phyloP scores from a whole-genome alignment of 2,113 vertebrate species.

The Colaptes auratus region DNA sequence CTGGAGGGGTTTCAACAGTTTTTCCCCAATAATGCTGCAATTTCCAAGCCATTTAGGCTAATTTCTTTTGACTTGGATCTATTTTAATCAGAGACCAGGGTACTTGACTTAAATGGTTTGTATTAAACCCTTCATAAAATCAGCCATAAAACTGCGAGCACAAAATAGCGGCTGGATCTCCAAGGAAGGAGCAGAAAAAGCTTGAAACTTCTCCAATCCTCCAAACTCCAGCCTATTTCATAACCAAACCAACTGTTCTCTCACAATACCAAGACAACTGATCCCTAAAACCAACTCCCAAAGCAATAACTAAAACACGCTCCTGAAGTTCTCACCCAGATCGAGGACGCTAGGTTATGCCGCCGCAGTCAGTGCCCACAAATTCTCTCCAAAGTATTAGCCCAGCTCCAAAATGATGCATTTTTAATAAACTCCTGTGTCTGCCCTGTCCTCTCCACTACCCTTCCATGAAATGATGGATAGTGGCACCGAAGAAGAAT shows the following conservation, averaged over 20 bases:
- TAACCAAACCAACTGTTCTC: not conserved
- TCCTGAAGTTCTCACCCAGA: not conserved
- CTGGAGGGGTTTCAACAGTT: slow-evolving; percentile 60
- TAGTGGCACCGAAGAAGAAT: not conserved
- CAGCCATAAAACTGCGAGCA: slow-evolving; percentile 49
- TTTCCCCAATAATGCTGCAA: slow-evolving; percentile 68
- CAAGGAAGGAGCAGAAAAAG: not conserved
- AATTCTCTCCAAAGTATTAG: not conserved
- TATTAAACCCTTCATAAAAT: slow-evolving; percentile 72
- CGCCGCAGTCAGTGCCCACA: not conserved
- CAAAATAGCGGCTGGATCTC: slow-evolving; percentile 17
- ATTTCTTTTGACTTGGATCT: slow-evolving; percentile 76
- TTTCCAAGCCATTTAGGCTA: slow-evolving; percentile 79
- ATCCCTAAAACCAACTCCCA: not conserved
- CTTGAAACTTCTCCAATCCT: slow-evolving; percentile 25
- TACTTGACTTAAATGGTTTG: slow-evolving; percentile 74
- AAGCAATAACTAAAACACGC: not conserved
- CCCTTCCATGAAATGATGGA: not conserved
- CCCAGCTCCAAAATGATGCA: not conserved
- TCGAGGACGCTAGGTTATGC: not conserved
- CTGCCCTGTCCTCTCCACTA: not conserved
- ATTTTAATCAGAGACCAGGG: slow-evolving; percentile 77
- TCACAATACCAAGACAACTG: not conserved
- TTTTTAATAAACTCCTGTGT: not conserved
- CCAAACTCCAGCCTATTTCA: not conserved